Conservation (phyloP, 2,797 vertebrate species). For the Phrynocephalus vlangalii region DNA sequence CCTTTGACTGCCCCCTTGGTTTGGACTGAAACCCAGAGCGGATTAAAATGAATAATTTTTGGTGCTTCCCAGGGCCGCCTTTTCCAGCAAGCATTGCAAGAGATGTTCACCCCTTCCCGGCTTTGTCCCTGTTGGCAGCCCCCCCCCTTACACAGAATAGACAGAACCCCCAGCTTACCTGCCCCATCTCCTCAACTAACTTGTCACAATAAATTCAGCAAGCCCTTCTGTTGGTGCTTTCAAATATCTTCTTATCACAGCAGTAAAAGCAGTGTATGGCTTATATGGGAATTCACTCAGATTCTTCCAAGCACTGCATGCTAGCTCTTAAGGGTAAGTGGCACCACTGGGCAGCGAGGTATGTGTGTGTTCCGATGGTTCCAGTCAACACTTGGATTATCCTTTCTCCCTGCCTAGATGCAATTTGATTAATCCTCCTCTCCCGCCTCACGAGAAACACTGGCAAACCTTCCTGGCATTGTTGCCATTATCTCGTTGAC, state of each 20-base stretch:
- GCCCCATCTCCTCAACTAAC: constrained; percentile 32
- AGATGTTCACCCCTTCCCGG: too few species aligned
- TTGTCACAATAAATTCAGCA: constrained; percentile 57
- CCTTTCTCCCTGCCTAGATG: constrained; percentile 25
- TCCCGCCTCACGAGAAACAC: constrained; percentile 37
- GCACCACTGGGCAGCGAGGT: background rate
- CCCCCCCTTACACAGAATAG: too few species aligned
- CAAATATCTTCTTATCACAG: constrained; percentile 42
- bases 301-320: constrained; percentile 37
- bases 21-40: too few species aligned
- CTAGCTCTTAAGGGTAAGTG: constrained; percentile 32
- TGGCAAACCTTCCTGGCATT: constrained; percentile 59
- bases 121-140: too few species aligned
- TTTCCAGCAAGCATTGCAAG: too few species aligned
- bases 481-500: constrained; percentile 63
- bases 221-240: constrained; percentile 55
- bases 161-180: too few species aligned
- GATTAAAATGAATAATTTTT: too few species aligned
- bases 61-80: too few species aligned
- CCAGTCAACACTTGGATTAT: constrained; percentile 56
- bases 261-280: constrained; percentile 31
- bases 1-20: too few species aligned
- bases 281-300: constrained; percentile 46
- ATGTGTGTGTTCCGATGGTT: background rate
- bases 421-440: constrained; percentile 57